These are phyloP conservation scores for Morus bassanus DNA, from an alignment of 2,797 vertebrate genomes.

Conservation along the genomic window DNA sequence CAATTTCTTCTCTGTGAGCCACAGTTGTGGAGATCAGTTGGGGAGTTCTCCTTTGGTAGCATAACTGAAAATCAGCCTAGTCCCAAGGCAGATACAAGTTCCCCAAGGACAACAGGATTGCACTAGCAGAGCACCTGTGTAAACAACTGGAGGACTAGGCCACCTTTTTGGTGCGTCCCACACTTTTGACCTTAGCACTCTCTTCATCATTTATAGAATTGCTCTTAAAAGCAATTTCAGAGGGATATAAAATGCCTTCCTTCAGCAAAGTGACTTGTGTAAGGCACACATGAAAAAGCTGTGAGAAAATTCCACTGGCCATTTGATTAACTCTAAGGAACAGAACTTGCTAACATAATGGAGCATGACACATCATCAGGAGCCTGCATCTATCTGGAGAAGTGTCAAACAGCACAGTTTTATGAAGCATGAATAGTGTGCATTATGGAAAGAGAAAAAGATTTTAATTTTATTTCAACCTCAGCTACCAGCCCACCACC, in stretches of 20 bases:
- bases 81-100: neutral
- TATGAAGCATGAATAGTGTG: neutral
- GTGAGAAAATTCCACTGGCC: neutral
- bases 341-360: neutral
- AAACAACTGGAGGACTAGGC: neutral
- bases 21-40: neutral
- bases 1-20: neutral
- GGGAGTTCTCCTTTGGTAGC: neutral
- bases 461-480: constrained; percentile 26
- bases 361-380: neutral
- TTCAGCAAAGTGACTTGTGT: neutral
- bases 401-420: constrained; percentile 6
- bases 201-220: neutral
- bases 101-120: neutral
- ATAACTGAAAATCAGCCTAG: neutral
- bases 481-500: neutral
- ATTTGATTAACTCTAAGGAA: constrained; percentile 10
- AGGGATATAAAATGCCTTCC: neutral
- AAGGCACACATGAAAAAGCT: neutral
- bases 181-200: neutral
- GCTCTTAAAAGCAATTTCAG: neutral
- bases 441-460: neutral
- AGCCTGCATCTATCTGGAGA: neutral
- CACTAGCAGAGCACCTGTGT: neutral
- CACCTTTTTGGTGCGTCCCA: neutral